Base-by-base conservation (phyloP, 2,113 vertebrate species). In the Calonectris borealis region DNA sequence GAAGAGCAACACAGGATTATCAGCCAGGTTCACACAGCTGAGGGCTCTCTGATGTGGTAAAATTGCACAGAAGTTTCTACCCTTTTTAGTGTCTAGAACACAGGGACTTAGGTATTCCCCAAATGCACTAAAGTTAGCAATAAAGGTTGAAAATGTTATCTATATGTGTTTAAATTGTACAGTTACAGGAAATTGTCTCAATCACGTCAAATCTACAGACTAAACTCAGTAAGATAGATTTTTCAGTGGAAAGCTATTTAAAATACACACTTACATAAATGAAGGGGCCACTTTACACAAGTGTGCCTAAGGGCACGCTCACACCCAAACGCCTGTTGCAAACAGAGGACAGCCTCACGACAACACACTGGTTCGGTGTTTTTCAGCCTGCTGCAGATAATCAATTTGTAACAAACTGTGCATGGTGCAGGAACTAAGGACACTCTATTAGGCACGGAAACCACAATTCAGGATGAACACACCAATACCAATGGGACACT, bases 371-470 rank as follows among this genome's bases (percentile, higher is more conserved):
- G 38, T 93, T 65, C 88, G 71, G 73, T 62, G 73, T 17, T 85
- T 95, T 70, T 60, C 97, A 96, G 78, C 80, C 92, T 86, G 64
- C 83, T 81, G 75, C 86, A 88, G 90, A 58, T 22, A 72, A 79
- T 49, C 84, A 31, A n/a, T 75, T n/a, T 82, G 86, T 83, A 72
- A 80, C 38, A 51, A 62, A 85, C 69, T 58, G 58, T 14, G 88
- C 62, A 7, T 16, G 31, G 32, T 91, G 91, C 88, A 68, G 88
- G 86, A 52, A 2, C 68, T 70, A n/a, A 72, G 69, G 81, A 82
- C 92, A 44, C 25, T 38, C 58, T 79, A 32, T 60, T 46, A 87
- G 86, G 87, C 75, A 78, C 6, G 13, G 93, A 80, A 94, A 27
- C 87, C 68, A 29, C 44, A 66, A 97, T 52, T 97, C 85, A 83